phyloP scores from a whole-genome alignment of 2,888 invertebrate genomes.

The Leucophora obtusa region DNA sequence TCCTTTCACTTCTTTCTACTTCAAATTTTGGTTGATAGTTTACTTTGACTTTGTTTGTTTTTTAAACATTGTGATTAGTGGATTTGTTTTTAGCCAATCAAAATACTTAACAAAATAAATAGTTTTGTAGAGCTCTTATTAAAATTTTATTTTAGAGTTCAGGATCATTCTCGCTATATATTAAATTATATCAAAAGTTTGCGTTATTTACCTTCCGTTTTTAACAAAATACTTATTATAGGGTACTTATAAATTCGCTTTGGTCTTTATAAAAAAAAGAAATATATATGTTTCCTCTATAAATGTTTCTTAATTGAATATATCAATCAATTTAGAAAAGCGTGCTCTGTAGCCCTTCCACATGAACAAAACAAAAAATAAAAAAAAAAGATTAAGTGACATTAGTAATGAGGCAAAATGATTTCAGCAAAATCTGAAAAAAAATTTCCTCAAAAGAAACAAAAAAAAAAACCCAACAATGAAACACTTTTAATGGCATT shows the following conservation, averaged over 20 bases:
- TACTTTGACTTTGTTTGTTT: no score
- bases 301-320: constrained; percentile 61
- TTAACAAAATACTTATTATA: no score
- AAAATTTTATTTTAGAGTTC: no score
- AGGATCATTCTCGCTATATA: no score
- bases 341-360: constrained; percentile 50
- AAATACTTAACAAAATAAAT: no score
- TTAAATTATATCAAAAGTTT: no score
- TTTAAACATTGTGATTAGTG: no score
- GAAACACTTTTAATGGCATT: constrained; percentile 59
- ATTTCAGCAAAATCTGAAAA: constrained; percentile 29
- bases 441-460: neutral
- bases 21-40: no score
- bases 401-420: constrained; percentile 42
- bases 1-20: no score
- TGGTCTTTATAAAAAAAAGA: neutral
- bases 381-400: constrained; percentile 51
- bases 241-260: neutral
- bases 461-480: constrained; percentile 43
- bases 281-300: constrained; percentile 1
- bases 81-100: no score
- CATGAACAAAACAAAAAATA: constrained; percentile 39
- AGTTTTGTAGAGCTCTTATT: no score
- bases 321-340: constrained; percentile 61
- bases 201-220: no score